Base-by-base conservation (phyloP, 2,113 vertebrate genomes). In the Abramis brama region DNA sequence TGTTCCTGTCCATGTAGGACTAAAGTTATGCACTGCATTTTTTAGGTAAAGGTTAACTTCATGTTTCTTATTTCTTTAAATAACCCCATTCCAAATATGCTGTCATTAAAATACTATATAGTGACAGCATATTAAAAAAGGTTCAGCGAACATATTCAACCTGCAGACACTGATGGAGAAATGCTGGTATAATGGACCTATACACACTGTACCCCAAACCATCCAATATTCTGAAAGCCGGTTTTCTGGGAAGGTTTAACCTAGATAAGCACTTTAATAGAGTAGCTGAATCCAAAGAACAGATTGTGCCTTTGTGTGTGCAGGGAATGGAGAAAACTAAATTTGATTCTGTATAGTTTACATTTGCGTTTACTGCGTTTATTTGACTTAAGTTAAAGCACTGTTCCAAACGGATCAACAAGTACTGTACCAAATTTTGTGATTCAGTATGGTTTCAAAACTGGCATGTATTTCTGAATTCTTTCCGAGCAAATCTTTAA, bases 301-400 rank as follows among this genome's bases (percentile, higher is more conserved):
- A 23, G 45, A 12, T 33, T 82, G 60, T 64, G 78, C 78, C 60
- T 33, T 81, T 45, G 13, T 66, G 43, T 7, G 23, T 82, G 25
- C 15, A 52, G 17, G 17, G 0, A 13, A 10, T 62, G n/a, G 23
- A 62, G 60, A 25, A 57, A 57, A 27, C n/a, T 0, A 33, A 2
- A 68, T 66, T 64, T 50, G 12, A 80, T 12, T 82, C n/a, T 82
- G 47, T n/a, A 52, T 36, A 70, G 45, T 82, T 82, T 52, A 82
- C 45, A 19, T 55, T 68, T 68, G n/a, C n/a, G 25, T 6, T 43
- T 80, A 47, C 33, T 64, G 17, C 23, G 68, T 43, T 81, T 81
- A 39, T 23, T 59, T 21, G 30, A 59, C 43, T 81, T 81, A 39
- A 19, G 39, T 64, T 80, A 6, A 80, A 30, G 79, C 79, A 80